These are phyloP conservation scores for Reinhardtius hippoglossoides DNA, from an alignment of 2,113 vertebrate genomes.

Conservation along the genomic window DNA sequence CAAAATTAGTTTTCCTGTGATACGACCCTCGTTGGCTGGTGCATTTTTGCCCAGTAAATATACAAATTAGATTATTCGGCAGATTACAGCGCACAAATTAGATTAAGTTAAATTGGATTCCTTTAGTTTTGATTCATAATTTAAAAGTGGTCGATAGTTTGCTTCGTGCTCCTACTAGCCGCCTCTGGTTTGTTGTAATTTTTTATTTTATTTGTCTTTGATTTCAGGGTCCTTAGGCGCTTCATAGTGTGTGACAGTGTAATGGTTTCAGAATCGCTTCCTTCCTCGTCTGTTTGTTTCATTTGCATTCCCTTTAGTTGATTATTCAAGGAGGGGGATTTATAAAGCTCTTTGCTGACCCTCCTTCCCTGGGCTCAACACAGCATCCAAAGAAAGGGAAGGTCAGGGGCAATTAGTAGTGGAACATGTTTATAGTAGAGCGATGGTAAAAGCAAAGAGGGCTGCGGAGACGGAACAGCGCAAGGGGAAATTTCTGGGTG, in stretches of 20 bases:
- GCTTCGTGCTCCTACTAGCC: conserved; percentile 23
- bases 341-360: conserved; percentile 34
- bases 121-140: conserved; percentile 75
- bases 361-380: conserved; percentile 30
- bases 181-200: conserved; percentile 37
- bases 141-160: conserved; percentile 67
- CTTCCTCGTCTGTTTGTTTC: conserved; percentile 44
- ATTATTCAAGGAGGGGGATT: conserved; percentile 61
- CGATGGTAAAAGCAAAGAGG: conserved; percentile 32
- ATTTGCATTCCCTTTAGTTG: conserved; percentile 43
- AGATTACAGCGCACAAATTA: conserved; percentile 65
- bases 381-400: conserved; percentile 52
- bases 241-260: conserved; percentile 37
- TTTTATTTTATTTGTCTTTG: conserved; percentile 38
- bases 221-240: conserved; percentile 43
- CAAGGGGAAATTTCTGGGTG: conserved; percentile 24
- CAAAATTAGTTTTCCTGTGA: conserved; percentile 57
- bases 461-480: background rate
- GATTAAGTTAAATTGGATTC: conserved; percentile 76
- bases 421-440: conserved; percentile 30
- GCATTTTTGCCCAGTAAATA: conserved; percentile 73
- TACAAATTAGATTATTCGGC: conserved; percentile 79
- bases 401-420: conserved; percentile 54
- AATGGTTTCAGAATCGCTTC: conserved; percentile 31
- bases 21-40: conserved; percentile 52